phyloP scores from a whole-genome alignment of 1,140 invertebrate genomes.

The Leptonema lineaticorne region DNA sequence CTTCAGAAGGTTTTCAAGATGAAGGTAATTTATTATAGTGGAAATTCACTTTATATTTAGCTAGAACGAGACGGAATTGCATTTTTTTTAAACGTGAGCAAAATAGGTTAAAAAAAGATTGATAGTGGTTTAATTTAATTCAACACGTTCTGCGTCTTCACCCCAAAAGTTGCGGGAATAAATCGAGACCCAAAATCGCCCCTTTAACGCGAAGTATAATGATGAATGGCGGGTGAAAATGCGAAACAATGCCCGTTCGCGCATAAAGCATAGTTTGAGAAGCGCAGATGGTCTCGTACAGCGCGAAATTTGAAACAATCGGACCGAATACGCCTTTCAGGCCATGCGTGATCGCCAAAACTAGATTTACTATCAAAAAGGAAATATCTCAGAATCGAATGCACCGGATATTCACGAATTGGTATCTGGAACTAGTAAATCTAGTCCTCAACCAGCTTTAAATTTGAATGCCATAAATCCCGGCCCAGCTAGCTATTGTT shows the following conservation, averaged over 20 bases:
- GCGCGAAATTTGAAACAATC: constrained; percentile 1
- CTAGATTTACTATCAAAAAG: not conserved
- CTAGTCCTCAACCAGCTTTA: not conserved
- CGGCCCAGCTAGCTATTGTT: not conserved
- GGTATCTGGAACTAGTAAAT: not conserved
- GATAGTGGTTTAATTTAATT: too few relatives aligned
- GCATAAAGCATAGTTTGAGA: not conserved
- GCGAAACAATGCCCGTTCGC: not conserved
- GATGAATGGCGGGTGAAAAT: not conserved
- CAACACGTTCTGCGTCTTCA: too few relatives aligned
- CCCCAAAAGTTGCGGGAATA: too few relatives aligned
- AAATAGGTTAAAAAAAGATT: too few relatives aligned
- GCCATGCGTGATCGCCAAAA: not conserved
- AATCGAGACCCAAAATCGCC: too few relatives aligned
- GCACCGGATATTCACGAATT: not conserved
- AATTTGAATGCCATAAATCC: constrained; percentile 4
- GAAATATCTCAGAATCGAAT: not conserved
- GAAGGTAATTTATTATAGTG: too few relatives aligned
- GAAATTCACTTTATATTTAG: too few relatives aligned
- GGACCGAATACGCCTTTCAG: not conserved
- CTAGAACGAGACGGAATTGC: too few relatives aligned
- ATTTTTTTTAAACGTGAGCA: too few relatives aligned
- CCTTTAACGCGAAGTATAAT: not conserved
- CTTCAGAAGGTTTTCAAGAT: too few relatives aligned
- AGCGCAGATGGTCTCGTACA: not conserved